Evolutionary conservation across 2,113 vertebrate species (phyloP).

Genomic region (Saccopteryx leptura): DNA sequence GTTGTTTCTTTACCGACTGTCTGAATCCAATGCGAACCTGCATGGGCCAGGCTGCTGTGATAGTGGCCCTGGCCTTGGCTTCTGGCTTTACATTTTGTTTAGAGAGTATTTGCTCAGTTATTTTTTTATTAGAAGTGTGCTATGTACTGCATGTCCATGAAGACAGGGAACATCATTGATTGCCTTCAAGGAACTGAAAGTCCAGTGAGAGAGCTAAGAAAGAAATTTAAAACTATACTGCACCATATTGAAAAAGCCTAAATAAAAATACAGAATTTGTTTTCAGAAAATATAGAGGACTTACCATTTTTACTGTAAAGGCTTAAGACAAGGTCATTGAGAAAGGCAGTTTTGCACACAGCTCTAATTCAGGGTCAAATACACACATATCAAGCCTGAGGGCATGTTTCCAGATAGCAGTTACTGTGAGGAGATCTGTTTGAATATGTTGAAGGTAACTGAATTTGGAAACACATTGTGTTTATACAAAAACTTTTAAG

Average conservation of each 20-base stretch:
- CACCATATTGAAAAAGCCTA: not conserved
- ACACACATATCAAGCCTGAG: not conserved
- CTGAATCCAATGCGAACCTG: too few species aligned
- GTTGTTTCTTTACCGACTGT: too few species aligned
- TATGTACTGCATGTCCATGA: not conserved
- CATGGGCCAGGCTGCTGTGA: too few species aligned
- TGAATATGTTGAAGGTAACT: not conserved
- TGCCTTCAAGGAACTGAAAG: not conserved
- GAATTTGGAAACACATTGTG: not conserved
- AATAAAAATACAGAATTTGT: not conserved
- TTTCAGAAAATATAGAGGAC: not conserved
- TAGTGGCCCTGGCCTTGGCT: too few species aligned
- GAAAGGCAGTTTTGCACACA: not conserved
- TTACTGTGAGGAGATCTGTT: not conserved
- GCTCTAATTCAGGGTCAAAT: not conserved
- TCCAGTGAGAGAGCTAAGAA: not conserved
- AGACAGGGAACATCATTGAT: not conserved
- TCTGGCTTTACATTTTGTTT: too few species aligned
- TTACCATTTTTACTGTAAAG: not conserved
- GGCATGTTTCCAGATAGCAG: not conserved
- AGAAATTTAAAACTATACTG: not conserved
- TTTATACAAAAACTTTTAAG: not conserved
- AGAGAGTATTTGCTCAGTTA: not conserved
- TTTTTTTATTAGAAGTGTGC: not conserved
- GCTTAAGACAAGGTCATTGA: not conserved